phyloP scores from a whole-genome alignment of 2,113 vertebrate genomes.

The Sterna hirundo region DNA sequence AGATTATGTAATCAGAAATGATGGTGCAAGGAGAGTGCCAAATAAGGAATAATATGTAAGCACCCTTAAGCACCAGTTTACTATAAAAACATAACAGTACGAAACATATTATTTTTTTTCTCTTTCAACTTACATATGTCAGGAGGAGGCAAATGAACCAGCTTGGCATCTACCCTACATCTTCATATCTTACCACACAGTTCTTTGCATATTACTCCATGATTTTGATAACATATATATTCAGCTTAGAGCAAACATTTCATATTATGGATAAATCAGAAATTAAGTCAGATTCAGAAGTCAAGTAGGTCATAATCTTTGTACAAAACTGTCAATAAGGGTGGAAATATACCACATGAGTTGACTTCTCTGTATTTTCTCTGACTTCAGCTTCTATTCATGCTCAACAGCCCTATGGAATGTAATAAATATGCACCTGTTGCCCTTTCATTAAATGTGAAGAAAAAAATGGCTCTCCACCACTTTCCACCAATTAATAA shows the following conservation, averaged over 20 bases:
- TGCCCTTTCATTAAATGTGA: neutral
- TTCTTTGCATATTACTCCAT: neutral
- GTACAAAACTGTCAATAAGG: neutral
- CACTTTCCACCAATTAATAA: neutral
- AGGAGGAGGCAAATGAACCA: neutral
- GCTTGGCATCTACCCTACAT: neutral
- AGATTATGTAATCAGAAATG: slow-evolving; percentile 1
- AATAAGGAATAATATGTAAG: neutral
- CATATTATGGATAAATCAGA: neutral
- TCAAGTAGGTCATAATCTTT: neutral
- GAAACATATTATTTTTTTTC: neutral
- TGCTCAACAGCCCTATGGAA: neutral
- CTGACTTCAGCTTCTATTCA: neutral
- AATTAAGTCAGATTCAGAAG: neutral
- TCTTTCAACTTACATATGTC: neutral
- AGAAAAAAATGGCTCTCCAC: neutral
- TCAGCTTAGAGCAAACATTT: neutral
- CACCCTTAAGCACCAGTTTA: neutral
- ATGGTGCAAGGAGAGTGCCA: neutral
- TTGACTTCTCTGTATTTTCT: neutral
- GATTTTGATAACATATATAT: neutral
- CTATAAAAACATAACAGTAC: neutral
- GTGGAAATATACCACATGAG: neutral
- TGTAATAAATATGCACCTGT: neutral
- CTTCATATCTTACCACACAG: neutral